These are phyloP conservation scores for Anolis sagrei DNA, from an alignment of 2,113 vertebrate species.

Conservation along the genomic window DNA sequence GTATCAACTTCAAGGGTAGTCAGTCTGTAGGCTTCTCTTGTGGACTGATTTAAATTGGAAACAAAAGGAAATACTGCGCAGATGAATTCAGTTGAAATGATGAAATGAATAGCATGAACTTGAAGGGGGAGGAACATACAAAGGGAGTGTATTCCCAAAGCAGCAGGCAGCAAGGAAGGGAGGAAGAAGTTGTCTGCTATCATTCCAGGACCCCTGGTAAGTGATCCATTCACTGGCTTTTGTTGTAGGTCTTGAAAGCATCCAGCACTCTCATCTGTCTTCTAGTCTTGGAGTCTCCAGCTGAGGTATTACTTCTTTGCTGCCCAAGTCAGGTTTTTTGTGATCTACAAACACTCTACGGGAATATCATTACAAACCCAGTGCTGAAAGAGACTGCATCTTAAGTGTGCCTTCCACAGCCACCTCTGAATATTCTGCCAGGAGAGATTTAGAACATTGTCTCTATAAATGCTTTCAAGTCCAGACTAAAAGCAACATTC, in stretches of 20 bases:
- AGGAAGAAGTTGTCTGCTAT: not conserved
- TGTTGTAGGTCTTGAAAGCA: conserved; percentile 36
- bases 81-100: conserved; percentile 8
- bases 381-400: conserved; percentile 64
- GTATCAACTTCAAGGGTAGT: not conserved
- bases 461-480: conserved; percentile 71
- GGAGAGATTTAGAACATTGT: conserved; percentile 70
- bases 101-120: not conserved
- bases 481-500: conserved; percentile 72
- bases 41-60: not conserved
- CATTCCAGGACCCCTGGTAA: not conserved
- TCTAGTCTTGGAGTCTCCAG: conserved; percentile 39
- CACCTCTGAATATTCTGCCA: conserved; percentile 70
- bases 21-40: not conserved
- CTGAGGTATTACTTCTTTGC: conserved; percentile 55
- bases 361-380: conserved; percentile 68
- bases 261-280: conserved; percentile 45
- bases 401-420: conserved; percentile 62
- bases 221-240: conserved; percentile 29
- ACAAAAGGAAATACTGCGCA: not conserved
- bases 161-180: not conserved
- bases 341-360: conserved; percentile 61
- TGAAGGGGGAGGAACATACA: not conserved
- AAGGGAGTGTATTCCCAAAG: not conserved
- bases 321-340: conserved; percentile 61